Conservation (phyloP, 2,888 invertebrate species). For the Azorinus chamasolen region DNA sequence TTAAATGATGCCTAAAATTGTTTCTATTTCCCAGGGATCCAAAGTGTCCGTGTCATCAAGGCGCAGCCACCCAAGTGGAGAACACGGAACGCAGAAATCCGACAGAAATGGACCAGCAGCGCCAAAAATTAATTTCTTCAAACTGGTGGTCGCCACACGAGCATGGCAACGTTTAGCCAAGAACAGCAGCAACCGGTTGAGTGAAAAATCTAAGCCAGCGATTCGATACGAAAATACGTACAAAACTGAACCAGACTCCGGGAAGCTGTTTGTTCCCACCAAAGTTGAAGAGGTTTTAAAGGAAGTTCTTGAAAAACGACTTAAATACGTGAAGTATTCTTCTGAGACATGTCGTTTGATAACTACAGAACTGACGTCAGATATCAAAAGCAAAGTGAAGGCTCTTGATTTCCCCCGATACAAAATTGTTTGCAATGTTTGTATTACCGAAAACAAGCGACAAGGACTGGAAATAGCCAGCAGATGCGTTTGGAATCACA, state of each 20-base stretch:
- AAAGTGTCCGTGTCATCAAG: conserved; percentile 41
- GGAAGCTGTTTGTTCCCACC: conserved; percentile 65
- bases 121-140: conserved; percentile 74
- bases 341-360: conserved; percentile 69
- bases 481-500: conserved; percentile 76
- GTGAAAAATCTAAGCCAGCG: conserved; percentile 48
- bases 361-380: conserved; percentile 70
- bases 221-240: conserved; percentile 78
- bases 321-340: conserved; percentile 72
- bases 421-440: conserved; percentile 79
- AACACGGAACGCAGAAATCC: conserved; percentile 50
- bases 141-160: conserved; percentile 73
- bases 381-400: conserved; percentile 76
- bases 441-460: conserved; percentile 77
- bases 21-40: conserved; percentile 42
- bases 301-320: conserved; percentile 68
- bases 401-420: conserved; percentile 77
- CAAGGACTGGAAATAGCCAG: conserved; percentile 80
- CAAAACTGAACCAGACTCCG: conserved; percentile 73
- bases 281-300: conserved; percentile 71
- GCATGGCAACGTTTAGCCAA: conserved; percentile 77
- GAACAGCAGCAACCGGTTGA: conserved; percentile 42
- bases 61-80: conserved; percentile 43
- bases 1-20: too few species aligned
- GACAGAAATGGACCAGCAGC: conserved; percentile 39